Base-by-base conservation (phyloP, 2,797 vertebrate species). In the Coilia nasus region DNA sequence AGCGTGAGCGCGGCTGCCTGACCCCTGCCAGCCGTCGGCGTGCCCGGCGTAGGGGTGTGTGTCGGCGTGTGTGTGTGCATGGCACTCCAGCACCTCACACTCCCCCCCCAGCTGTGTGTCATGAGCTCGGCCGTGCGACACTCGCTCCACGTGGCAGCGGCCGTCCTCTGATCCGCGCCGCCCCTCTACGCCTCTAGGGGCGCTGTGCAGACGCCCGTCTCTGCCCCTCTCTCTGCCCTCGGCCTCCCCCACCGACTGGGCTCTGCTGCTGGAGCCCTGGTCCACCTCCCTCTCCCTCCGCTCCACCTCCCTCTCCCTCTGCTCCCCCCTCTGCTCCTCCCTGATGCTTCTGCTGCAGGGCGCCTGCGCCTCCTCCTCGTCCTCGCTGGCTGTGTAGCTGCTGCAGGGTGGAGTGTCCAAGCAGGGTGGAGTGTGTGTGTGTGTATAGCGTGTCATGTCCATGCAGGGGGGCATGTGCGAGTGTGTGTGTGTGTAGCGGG, bases 311-410 rank as follows among this genome's bases (percentile, higher is more conserved):
- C 81, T 57, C 64, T 82, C 71, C 81, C 35, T 41, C 35, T 41
- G 2, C 35, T 5, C 5, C 35, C 5, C 35, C 5, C 35, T 41
- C 35, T 41, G 35, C 35, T 41, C 35, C 35, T 5, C 82, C 78
- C 84, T 46, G 35, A 41, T 2, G 35, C 81, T 84, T 50, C 84
- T 47, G 81, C n/a, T 41, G 35, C 2, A 5, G 35, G 35, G 35
- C 2, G 2, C 35, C 35, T 41, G 35, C 35, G 83, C 83, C 87
- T 31, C 35, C 64, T 86, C 64, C 28, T 85, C 81, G 1, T 59
- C 80, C 67, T 31, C 67, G 15, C 10, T 84, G 25, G 83, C 64
- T 87, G 75, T 89, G 71, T 47, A 62, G 67, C 67, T 75, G 15
- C 28, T 31, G 6, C 31, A 75, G 6, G 67, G 28, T 3, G 28